Conservation (phyloP, 2,797 vertebrate genomes). For the Silurus lanzhouensis region DNA sequence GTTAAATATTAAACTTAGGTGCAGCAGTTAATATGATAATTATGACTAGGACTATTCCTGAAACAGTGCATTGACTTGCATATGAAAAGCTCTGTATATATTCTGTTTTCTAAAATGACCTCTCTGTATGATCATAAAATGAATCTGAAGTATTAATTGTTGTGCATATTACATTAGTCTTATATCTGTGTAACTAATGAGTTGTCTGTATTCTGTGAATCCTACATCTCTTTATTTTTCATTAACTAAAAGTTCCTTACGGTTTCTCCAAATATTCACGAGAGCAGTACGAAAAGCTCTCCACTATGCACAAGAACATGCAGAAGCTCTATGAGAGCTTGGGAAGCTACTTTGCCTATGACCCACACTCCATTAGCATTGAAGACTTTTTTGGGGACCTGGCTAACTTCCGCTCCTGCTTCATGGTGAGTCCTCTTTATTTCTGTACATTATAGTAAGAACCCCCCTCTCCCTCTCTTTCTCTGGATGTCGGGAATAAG, state of each 20-base stretch:
- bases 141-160: not conserved
- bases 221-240: slow-evolving; percentile 58
- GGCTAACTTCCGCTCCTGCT: slow-evolving; percentile 87
- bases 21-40: too few species aligned
- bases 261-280: slow-evolving; percentile 87
- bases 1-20: too few species aligned
- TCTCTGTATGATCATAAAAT: not conserved
- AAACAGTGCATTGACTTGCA: not conserved
- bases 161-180: slow-evolving; percentile 16
- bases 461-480: not conserved
- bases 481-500: not conserved
- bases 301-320: slow-evolving; percentile 97
- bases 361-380: slow-evolving; percentile 83
- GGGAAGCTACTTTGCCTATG: slow-evolving; percentile 91
- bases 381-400: slow-evolving; percentile 96
- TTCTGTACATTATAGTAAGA: not conserved
- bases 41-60: too few species aligned
- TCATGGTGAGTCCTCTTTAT: slow-evolving; percentile 85
- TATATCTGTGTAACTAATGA: not conserved
- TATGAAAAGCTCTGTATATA: not conserved
- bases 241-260: slow-evolving; percentile 82
- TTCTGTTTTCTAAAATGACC: not conserved
- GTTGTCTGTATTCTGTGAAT: not conserved
- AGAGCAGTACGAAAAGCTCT: slow-evolving; percentile 93
- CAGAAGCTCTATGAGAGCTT: slow-evolving; percentile 88